A percentile compares a stretch with the other conserved stretches of the same genome.
Conservation (phyloP, 1,140 invertebrate species). For the Halictus rubicundus region DNA sequence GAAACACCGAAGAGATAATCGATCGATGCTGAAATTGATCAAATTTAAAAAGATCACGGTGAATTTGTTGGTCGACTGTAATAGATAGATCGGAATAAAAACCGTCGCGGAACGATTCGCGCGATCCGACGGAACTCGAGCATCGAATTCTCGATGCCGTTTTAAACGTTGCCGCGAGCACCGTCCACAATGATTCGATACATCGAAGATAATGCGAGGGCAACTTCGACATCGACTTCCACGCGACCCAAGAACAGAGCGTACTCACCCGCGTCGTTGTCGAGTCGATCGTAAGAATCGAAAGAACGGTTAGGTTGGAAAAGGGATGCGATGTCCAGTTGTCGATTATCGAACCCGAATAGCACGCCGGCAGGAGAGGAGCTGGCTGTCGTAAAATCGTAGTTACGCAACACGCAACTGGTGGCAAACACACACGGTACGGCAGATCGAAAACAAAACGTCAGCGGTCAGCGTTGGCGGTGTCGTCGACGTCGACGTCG, state of each 20-base stretch:
- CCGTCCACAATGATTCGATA: neutral
- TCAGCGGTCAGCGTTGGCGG: slow-evolving; percentile 33
- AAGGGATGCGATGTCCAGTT: slow-evolving; percentile 8
- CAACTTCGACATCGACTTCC: neutral
- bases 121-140: neutral
- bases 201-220: neutral
- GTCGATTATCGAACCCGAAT: slow-evolving; percentile 5
- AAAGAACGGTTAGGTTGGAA: neutral
- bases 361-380: slow-evolving; percentile 11
- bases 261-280: slow-evolving; percentile 3
- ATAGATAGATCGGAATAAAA: no score
- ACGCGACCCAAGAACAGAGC: neutral
- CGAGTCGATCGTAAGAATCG: neutral
- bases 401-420: slow-evolving; percentile 78
- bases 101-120: neutral
- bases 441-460: slow-evolving; percentile 57
- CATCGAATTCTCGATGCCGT: neutral
- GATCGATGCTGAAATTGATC: neutral
- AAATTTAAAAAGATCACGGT: no score
- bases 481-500: neutral
- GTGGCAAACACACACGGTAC: slow-evolving; percentile 70
- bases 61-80: no score
- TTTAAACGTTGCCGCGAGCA: neutral
- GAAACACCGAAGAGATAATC: no score
- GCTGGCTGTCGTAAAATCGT: slow-evolving; percentile 57